phyloP scores from a whole-genome alignment of 2,797 vertebrate genomes.

The Alauda arvensis region DNA sequence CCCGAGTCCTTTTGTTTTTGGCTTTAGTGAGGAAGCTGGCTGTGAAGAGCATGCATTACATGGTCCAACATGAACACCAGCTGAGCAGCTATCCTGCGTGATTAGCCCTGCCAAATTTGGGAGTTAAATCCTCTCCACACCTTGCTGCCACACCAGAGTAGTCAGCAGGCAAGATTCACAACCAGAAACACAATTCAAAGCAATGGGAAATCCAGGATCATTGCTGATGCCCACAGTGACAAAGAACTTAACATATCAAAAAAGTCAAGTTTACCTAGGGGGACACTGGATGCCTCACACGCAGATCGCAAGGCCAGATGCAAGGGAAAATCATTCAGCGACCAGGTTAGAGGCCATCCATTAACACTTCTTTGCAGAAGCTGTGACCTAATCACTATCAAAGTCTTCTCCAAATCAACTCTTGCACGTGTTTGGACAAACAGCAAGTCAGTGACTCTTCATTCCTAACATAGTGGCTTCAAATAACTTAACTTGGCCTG shows the following conservation, averaged over 20 bases:
- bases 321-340: background rate
- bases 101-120: background rate
- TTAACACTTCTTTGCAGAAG: background rate
- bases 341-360: background rate
- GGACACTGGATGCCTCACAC: background rate
- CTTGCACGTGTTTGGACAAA: background rate
- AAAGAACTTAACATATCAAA: accelerated
- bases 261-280: background rate
- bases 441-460: background rate
- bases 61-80: background rate
- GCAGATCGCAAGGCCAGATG: background rate
- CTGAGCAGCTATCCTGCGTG: background rate
- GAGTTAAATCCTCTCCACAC: background rate
- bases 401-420: background rate
- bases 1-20: background rate
- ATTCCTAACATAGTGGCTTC: background rate
- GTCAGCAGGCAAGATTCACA: background rate
- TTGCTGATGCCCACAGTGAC: accelerated
- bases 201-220: background rate
- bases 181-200: background rate
- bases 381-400: background rate
- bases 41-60: background rate
- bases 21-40: background rate
- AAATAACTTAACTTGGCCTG: background rate
- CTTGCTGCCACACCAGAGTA: background rate